Evolutionary conservation across 2,113 vertebrate genomes (phyloP).

Genomic region (Peromyscus californicus): DNA sequence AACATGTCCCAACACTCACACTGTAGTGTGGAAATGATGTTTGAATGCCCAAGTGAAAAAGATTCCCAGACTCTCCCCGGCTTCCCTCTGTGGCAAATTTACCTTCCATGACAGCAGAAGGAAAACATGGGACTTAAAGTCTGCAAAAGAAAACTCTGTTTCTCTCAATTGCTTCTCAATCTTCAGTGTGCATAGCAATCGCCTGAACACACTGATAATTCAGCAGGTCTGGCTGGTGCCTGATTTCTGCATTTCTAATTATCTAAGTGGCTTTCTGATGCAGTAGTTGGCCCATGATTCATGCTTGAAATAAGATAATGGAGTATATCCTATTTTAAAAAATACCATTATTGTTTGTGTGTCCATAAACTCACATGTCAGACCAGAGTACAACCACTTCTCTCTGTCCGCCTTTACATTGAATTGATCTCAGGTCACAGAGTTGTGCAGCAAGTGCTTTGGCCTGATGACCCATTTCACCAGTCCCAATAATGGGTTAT

Average conservation of each 20-base stretch:
- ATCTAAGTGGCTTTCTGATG: neutral
- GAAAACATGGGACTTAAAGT: neutral
- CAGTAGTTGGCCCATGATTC: neutral
- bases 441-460: neutral
- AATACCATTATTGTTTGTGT: neutral
- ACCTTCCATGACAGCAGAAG: neutral
- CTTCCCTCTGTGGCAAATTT: neutral
- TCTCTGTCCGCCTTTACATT: neutral
- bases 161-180: slow-evolving; percentile 24
- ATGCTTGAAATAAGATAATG: neutral
- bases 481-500: neutral
- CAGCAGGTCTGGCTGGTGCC: neutral
- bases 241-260: neutral
- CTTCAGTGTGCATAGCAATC: neutral
- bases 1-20: slow-evolving; percentile 56
- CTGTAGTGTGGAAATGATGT: slow-evolving; percentile 56
- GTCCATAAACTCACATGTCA: neutral
- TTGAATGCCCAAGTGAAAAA: slow-evolving; percentile 55
- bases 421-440: neutral
- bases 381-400: neutral
- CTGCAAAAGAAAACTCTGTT: neutral
- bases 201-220: neutral
- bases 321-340: neutral
- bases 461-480: neutral
- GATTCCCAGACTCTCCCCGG: neutral